Conservation (phyloP, 2,888 invertebrate species). For the Aphidoletes aphidimyza region DNA sequence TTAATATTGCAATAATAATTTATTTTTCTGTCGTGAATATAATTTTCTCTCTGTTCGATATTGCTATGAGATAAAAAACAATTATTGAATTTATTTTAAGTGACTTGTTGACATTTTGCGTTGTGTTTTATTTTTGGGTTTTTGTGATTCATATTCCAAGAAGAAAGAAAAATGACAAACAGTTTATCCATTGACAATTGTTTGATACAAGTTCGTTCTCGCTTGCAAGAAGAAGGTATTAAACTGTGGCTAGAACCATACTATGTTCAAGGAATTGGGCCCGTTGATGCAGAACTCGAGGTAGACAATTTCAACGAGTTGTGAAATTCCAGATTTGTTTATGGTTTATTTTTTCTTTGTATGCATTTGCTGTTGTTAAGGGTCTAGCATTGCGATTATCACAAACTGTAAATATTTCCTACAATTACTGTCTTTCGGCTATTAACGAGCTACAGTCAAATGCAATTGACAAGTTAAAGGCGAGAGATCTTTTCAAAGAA, state of each 20-base stretch:
- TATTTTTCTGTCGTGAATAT: too few relatives aligned
- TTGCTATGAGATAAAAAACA: too few relatives aligned
- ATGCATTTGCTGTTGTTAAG: slow-evolving; percentile 65
- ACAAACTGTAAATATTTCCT: slow-evolving; percentile 68
- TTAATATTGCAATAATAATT: too few relatives aligned
- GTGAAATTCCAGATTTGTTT: background rate
- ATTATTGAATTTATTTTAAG: background rate
- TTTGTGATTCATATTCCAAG: background rate
- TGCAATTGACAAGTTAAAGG: slow-evolving; percentile 78
- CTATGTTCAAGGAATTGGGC: slow-evolving; percentile 68
- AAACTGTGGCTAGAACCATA: slow-evolving; percentile 83
- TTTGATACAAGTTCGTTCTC: slow-evolving; percentile 74
- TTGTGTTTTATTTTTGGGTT: background rate
- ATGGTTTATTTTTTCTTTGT: background rate
- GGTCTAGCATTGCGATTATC: slow-evolving; percentile 73
- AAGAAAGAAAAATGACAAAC: slow-evolving; percentile 37
- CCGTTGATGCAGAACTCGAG: slow-evolving; percentile 65
- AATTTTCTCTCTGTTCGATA: too few relatives aligned
- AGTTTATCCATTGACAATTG: slow-evolving; percentile 69
- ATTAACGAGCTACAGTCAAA: slow-evolving; percentile 74
- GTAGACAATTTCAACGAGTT: slow-evolving; percentile 59
- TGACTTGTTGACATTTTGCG: background rate
- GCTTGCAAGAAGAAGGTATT: slow-evolving; percentile 74
- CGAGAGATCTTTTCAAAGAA: slow-evolving; percentile 74
- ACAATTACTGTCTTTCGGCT: slow-evolving; percentile 69